Percentiles rank a stretch among this genome's conserved stretches.
Evolutionary conservation across 2,113 vertebrate species (phyloP).

Genomic region (Nothocercus nigrocapillus): DNA sequence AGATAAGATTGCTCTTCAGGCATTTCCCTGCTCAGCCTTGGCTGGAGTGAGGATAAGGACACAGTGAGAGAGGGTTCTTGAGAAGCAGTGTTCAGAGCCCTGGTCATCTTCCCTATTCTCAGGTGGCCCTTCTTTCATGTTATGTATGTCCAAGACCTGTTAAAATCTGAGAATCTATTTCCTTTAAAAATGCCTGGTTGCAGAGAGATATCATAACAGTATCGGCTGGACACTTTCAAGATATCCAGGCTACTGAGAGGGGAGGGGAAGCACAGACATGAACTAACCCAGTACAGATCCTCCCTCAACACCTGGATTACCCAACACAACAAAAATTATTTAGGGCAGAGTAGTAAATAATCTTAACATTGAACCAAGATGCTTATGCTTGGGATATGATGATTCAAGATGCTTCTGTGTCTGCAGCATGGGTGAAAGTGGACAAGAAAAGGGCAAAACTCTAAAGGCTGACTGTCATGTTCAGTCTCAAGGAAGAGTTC

Average conservation of each 20-base stretch:
- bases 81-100: neutral
- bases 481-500: neutral
- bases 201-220: neutral
- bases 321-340: neutral
- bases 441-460: neutral
- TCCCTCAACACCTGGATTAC: neutral
- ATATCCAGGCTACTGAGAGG: neutral
- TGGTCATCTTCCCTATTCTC: neutral
- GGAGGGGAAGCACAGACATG: neutral
- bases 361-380: neutral
- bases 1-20: neutral
- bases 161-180: neutral
- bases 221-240: neutral
- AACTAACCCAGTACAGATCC: neutral
- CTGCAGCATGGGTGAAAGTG: neutral
- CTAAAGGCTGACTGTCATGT: neutral
- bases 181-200: neutral
- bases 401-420: neutral
- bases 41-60: neutral
- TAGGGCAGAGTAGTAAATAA: neutral
- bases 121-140: neutral
- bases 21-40: conserved; percentile 18
- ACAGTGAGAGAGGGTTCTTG: neutral
- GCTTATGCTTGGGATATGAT: neutral
- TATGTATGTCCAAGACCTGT: neutral